Evolutionary conservation across 2,113 vertebrate species (phyloP).

Genomic region (Notothenia coriiceps): DNA sequence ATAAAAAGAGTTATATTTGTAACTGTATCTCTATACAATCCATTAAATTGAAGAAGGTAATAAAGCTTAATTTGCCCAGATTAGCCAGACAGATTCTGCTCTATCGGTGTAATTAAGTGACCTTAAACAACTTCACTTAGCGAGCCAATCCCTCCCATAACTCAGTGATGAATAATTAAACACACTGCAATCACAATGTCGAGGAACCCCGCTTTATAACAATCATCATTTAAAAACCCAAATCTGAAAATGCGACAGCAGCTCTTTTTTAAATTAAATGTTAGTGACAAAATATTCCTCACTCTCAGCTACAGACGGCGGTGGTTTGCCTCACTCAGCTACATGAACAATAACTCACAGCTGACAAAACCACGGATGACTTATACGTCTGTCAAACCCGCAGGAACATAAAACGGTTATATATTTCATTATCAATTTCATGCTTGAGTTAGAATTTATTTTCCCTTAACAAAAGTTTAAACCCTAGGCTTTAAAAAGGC

Average conservation of each 20-base stretch:
- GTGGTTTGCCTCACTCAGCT: conserved; percentile 60
- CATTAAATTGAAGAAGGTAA: conserved; percentile 46
- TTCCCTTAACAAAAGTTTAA: conserved; percentile 69
- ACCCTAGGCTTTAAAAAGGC: conserved; percentile 52
- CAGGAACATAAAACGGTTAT: conserved; percentile 83
- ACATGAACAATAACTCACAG: conserved; percentile 84
- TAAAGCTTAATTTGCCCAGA: conserved; percentile 61
- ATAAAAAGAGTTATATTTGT: conserved; percentile 13
- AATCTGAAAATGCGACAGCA: conserved; percentile 64
- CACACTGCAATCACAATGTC: conserved; percentile 61
- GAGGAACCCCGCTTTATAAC: conserved; percentile 43
- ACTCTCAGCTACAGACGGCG: conserved; percentile 48
- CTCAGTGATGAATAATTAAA: conserved; percentile 72
- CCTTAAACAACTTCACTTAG: conserved; percentile 68
- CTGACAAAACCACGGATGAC: conserved; percentile 84
- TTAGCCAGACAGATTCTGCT: conserved; percentile 52
- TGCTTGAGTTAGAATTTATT: conserved; percentile 78
- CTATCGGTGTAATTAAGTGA: conserved; percentile 64
- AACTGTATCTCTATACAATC: conserved; percentile 30
- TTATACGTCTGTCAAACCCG: conserved; percentile 83
- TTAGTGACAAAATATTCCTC: conserved; percentile 61
- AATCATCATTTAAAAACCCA: conserved; percentile 66
- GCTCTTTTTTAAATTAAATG: conserved; percentile 75
- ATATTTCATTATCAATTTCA: conserved; percentile 88
- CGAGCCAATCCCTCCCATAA: conserved; percentile 39